A percentile compares a stretch with the other conserved stretches of the same genome.
These are phyloP conservation scores for Tragelaphus scriptus DNA, from an alignment of 2,113 vertebrate genomes.

Conservation along the genomic window DNA sequence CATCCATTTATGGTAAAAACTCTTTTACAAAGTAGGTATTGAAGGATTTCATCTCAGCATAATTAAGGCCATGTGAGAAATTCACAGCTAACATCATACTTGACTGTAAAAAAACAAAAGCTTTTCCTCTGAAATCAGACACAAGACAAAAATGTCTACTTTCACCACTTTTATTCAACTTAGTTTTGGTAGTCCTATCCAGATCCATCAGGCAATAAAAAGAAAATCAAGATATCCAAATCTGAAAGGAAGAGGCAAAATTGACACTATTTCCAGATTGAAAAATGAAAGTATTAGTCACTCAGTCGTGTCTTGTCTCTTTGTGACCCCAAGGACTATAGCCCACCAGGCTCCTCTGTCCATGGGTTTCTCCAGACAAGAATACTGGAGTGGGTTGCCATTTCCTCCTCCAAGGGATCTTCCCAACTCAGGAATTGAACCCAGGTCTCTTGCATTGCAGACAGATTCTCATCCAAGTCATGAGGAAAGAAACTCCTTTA, in stretches of 20 bases:
- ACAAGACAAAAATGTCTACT: neutral
- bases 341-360: neutral
- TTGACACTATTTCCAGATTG: neutral
- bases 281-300: neutral
- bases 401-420: neutral
- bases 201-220: neutral
- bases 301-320: neutral
- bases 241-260: neutral
- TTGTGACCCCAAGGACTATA: neutral
- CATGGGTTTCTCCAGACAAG: neutral
- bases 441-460: neutral
- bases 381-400: neutral
- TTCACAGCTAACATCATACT: neutral
- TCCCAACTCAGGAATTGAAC: fast-evolving
- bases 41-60: neutral
- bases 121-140: neutral
- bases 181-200: neutral
- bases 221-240: neutral
- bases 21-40: neutral
- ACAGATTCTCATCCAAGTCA: neutral
- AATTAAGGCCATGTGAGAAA: neutral
- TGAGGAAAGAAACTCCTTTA: neutral
- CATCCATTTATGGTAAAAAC: neutral
- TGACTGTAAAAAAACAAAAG: neutral
- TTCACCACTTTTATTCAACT: neutral